Evolutionary conservation across 2,888 invertebrate species (phyloP), one percentile per base, ranked within the genome.

Genomic region (Epirrita christyi): DNA sequence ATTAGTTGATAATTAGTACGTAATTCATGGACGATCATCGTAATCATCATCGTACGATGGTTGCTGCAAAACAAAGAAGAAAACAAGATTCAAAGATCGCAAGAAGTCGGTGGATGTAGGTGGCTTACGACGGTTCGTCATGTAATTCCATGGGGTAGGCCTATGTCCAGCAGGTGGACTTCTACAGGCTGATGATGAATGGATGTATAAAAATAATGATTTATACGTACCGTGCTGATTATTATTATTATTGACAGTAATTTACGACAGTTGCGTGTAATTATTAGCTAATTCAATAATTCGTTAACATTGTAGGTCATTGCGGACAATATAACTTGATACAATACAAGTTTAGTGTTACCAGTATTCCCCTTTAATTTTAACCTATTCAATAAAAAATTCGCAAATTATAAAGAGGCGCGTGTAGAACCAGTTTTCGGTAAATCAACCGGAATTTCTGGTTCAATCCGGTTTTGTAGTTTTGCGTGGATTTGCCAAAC

Each of bases 251-350:
- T 41, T 8, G 58, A 62, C 58, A 57, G 68, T 75, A 78, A 80
- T 80, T 80, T 80, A 81, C 70, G 69, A 71, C 79, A 62, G 70
- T 72, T 70, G 71, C 69, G 32, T 65, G 64, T 81, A 87, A 88
- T 88, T 88, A 88, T 83, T 81, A 80, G 72, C 77, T 83, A 82
- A 89, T 89, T 87, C 83, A 85, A 83, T 84, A 83, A 85, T 87
- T 82, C 84, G 82, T 75, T 80, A 85, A 86, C 86, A 82, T 65
- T 67, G 71, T 72, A 79, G 87, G 88, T 88, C 88, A 88, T 82
- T 86, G 80, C 85, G 73, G 73, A 85, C 88, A 87, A 88, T 87
- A 71, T 78, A 67, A 55, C 68, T 60, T 53, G 66, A 69, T 71
- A 78, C 75, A 76, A 75, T 67, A 69, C 69, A 72, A 70, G 61